These are phyloP conservation scores for Eristalis intricaria DNA, from an alignment of 2,888 invertebrate genomes.

Conservation along the genomic window DNA sequence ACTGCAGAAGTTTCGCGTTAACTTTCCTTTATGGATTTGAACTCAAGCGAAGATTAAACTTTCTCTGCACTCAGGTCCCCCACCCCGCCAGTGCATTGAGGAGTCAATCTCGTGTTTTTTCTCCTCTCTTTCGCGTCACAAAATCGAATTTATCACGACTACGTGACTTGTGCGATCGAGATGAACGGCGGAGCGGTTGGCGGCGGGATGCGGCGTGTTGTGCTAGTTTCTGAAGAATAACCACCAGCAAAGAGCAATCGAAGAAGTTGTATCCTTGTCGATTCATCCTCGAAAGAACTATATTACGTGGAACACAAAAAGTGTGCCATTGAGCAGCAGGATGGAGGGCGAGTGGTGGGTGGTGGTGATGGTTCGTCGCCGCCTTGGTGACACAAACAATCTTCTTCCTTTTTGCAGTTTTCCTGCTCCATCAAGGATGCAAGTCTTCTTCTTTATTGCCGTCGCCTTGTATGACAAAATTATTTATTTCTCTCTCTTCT, in stretches of 20 bases:
- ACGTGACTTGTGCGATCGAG: conserved; percentile 63
- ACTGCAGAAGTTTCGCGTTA: conserved; percentile 38
- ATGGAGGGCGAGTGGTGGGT: not conserved
- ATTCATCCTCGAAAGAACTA: conserved; percentile 50
- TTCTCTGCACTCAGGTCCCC: not conserved
- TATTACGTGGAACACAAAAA: conserved; percentile 20
- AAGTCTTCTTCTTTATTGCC: not conserved
- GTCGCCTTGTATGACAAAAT: not conserved
- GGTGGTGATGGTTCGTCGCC: not conserved
- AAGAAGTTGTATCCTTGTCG: conserved; percentile 66
- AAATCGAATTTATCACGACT: conserved; percentile 70
- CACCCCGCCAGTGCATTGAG: not conserved
- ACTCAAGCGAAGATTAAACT: conserved; percentile 43
- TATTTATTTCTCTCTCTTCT: not conserved
- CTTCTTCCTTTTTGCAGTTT: not conserved
- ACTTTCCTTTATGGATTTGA: conserved; percentile 29
- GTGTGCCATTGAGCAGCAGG: not conserved
- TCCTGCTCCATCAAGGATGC: not conserved
- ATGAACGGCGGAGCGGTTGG: not conserved
- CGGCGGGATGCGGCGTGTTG: conserved; percentile 27
- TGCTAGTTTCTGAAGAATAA: conserved; percentile 48
- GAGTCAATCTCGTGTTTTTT: not conserved
- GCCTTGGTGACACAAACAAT: not conserved
- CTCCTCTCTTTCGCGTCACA: conserved; percentile 9
- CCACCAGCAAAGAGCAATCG: conserved; percentile 53